phyloP scores from a whole-genome alignment of 1,140 invertebrate species.

The Antheraea mylitta region DNA sequence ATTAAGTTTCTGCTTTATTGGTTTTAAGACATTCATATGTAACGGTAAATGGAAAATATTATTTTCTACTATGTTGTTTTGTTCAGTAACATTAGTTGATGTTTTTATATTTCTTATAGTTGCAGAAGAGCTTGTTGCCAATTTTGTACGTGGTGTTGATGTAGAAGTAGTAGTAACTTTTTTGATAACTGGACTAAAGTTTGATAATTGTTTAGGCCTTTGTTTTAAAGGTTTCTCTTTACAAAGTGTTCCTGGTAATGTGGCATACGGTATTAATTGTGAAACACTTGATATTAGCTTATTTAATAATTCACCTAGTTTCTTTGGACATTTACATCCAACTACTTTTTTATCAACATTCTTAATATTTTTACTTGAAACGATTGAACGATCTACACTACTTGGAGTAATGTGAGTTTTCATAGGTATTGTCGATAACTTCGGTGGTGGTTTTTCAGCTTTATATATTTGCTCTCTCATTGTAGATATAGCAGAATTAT shows the following conservation, averaged over 20 bases:
- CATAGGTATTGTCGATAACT: constrained; percentile 24
- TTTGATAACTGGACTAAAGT: neutral
- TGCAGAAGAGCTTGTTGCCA: neutral
- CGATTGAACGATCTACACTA: neutral
- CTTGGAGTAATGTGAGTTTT: constrained; percentile 18
- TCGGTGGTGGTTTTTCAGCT: constrained; percentile 24
- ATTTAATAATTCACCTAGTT: constrained; percentile 32
- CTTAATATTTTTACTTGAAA: constrained; percentile 13
- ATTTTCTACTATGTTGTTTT: neutral
- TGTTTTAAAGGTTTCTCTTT: neutral
- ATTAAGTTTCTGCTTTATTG: neutral
- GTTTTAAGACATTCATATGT: neutral
- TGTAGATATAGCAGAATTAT: constrained; percentile 34
- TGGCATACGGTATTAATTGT: constrained; percentile 29
- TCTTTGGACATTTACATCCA: constrained; percentile 41
- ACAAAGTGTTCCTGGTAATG: neutral
- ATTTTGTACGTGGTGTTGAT: neutral
- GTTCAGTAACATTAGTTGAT: neutral
- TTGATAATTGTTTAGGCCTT: neutral
- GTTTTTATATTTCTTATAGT: neutral
- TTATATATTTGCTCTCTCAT: constrained; percentile 26
- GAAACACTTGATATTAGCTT: constrained; percentile 42
- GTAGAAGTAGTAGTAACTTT: neutral
- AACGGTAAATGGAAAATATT: neutral
- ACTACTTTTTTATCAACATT: constrained; percentile 7